phyloP scores from a whole-genome alignment of 2,888 invertebrate species.

The Conchocele bisecta region DNA sequence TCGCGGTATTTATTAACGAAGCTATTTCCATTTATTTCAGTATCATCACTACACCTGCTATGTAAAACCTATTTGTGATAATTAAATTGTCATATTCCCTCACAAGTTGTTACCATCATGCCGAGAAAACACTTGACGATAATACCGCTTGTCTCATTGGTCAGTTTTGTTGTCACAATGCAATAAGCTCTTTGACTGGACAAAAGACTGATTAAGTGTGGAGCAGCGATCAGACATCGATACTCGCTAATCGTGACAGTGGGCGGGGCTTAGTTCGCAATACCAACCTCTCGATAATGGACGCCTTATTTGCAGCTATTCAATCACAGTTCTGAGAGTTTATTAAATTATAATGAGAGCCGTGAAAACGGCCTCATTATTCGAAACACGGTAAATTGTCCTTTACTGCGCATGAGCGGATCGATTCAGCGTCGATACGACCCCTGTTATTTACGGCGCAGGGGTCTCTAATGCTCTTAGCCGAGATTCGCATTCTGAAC shows the following conservation, averaged over 20 bases:
- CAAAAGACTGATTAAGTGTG: conserved; percentile 51
- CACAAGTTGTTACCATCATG: conserved; percentile 46
- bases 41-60: too few relatives aligned
- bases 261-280: conserved; percentile 44
- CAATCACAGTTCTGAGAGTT: conserved; percentile 30
- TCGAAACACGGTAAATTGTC: conserved; percentile 53
- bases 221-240: conserved; percentile 52
- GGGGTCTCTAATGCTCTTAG: not conserved
- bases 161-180: conserved; percentile 36
- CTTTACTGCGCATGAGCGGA: conserved; percentile 42
- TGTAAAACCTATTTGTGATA: conserved; percentile 33
- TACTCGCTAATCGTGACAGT: conserved; percentile 44
- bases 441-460: conserved; percentile 16
- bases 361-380: conserved; percentile 49
- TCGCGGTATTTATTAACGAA: too few relatives aligned
- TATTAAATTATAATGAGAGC: conserved; percentile 62
- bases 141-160: conserved; percentile 47
- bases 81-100: conserved; percentile 51
- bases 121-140: conserved; percentile 34
- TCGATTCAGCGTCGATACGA: conserved; percentile 31
- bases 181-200: conserved; percentile 44
- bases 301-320: conserved; percentile 3
- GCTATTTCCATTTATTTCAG: too few relatives aligned
- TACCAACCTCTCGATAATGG: conserved; percentile 7
- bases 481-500: conserved; percentile 16